These are phyloP conservation scores for Salvelinus fontinalis DNA, from an alignment of 2,113 vertebrate genomes.

Conservation along the genomic window DNA sequence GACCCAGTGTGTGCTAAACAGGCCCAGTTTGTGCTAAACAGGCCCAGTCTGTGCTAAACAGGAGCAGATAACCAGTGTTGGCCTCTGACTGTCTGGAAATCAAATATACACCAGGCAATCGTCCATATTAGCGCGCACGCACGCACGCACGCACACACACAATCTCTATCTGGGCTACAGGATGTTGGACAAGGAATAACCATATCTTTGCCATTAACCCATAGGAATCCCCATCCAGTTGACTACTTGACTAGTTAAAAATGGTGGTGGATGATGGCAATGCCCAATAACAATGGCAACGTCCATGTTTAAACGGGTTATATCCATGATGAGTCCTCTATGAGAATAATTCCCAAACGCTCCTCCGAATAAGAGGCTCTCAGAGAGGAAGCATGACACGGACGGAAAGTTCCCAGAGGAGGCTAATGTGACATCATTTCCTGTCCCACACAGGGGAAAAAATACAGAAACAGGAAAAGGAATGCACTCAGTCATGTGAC, in stretches of 20 bases:
- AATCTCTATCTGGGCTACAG: constrained; percentile 46
- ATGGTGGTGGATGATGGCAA: too few relatives aligned
- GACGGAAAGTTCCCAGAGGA: constrained; percentile 54
- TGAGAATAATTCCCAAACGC: constrained; percentile 33
- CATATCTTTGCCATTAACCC: background rate
- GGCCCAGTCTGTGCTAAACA: too few relatives aligned
- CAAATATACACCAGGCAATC: too few relatives aligned
- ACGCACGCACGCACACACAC: background rate
- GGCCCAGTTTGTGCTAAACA: background rate
- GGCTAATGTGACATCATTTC: constrained; percentile 45
- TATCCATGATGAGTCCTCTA: too few relatives aligned
- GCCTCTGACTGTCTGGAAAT: background rate
- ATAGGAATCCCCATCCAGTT: too few relatives aligned
- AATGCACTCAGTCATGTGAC: constrained; percentile 24
- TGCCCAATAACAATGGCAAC: too few relatives aligned
- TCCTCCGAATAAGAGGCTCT: constrained; percentile 46
- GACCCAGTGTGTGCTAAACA: background rate
- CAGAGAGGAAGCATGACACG: constrained; percentile 61
- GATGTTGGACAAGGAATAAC: constrained; percentile 46
- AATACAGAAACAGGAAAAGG: background rate
- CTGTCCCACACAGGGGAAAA: constrained; percentile 17
- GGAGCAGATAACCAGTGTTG: background rate
- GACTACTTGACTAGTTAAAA: too few relatives aligned
- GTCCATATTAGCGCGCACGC: background rate
- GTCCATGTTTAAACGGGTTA: too few relatives aligned